A percentile compares a stretch with the other conserved stretches of the same genome.
phyloP scores from a whole-genome alignment of 2,888 invertebrate species.

The Steinernema scapterisci region DNA sequence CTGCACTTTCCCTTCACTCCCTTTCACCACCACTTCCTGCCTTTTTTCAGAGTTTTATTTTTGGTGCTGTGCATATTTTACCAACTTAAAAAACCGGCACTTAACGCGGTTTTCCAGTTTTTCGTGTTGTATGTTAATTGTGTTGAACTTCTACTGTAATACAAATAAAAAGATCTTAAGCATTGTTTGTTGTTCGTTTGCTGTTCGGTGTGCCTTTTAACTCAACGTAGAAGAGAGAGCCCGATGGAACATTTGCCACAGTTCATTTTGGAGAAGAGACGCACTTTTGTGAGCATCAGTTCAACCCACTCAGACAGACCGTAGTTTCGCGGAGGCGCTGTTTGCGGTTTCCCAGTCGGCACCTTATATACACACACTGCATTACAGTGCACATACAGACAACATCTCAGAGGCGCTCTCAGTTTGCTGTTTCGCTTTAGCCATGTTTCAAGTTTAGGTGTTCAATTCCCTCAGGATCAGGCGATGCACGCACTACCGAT shows the following conservation, averaged over 20 bases:
- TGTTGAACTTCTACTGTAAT: slow-evolving; percentile 32
- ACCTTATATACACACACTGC: neutral
- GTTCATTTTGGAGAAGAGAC: slow-evolving; percentile 1
- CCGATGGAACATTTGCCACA: neutral
- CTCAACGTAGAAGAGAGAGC: slow-evolving; percentile 17
- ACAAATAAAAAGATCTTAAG: slow-evolving; percentile 30
- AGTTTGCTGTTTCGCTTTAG: neutral
- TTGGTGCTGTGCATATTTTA: slow-evolving; percentile 31
- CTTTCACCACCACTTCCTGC: neutral
- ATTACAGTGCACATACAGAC: neutral
- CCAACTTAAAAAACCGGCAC: slow-evolving; percentile 11
- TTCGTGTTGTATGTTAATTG: slow-evolving; percentile 32
- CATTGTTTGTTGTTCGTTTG: slow-evolving; percentile 28
- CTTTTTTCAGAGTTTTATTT: slow-evolving; percentile 32
- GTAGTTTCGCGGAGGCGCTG: neutral
- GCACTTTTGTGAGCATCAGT: neutral
- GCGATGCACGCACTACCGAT: slow-evolving; percentile 24
- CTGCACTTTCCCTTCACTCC: neutral
- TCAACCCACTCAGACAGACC: neutral
- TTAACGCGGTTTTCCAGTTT: slow-evolving; percentile 28
- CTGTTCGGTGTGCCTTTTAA: slow-evolving; percentile 28
- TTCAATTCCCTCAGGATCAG: slow-evolving; percentile 18
- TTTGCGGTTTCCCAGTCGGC: neutral
- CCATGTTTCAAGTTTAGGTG: neutral
- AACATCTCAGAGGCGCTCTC: neutral